These are phyloP conservation scores for Anguilla megastoma DNA, from an alignment of 2,797 vertebrate species.

Conservation along the genomic window DNA sequence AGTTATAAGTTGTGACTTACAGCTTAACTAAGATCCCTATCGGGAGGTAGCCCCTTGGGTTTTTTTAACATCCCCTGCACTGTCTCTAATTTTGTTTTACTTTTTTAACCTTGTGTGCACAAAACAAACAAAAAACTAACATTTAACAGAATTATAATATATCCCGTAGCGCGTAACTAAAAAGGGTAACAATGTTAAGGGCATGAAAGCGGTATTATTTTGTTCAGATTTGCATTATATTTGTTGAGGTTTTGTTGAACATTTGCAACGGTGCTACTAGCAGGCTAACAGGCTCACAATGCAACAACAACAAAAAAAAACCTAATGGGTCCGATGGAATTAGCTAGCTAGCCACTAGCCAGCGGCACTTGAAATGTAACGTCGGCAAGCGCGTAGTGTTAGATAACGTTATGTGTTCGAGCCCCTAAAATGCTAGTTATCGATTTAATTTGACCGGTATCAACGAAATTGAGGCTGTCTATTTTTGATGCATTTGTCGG, in stretches of 20 bases:
- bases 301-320: no score
- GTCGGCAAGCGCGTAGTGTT: no score
- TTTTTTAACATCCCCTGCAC: no score
- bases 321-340: background rate
- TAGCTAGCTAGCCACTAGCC: background rate
- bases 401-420: background rate
- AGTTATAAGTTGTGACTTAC: no score
- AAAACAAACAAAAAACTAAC: no score
- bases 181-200: background rate
- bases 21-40: no score
- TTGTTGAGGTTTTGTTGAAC: background rate
- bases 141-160: background rate
- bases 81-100: no score
- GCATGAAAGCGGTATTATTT: background rate
- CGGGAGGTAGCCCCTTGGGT: no score
- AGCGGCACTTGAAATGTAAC: background rate
- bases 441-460: background rate
- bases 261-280: background rate
- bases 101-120: no score
- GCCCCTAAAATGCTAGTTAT: background rate
- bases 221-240: background rate
- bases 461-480: background rate
- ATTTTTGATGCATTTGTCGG: background rate
- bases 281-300: background rate
- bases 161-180: background rate